These are phyloP conservation scores for Ectemnius continuus DNA, from an alignment of 2,888 invertebrate species.

Conservation along the genomic window DNA sequence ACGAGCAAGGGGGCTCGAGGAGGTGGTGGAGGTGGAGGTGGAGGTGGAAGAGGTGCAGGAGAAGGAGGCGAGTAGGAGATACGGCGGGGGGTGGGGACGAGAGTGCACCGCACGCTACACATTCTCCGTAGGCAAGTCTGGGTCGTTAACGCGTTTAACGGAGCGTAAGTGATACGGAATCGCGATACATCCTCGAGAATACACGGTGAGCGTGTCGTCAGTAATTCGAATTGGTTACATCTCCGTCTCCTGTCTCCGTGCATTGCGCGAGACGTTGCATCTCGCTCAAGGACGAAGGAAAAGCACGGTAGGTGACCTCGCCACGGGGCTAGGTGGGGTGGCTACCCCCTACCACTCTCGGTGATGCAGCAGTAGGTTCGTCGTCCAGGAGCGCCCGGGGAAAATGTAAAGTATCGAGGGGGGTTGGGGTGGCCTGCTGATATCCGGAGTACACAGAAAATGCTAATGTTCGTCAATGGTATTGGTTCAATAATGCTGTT, in stretches of 20 bases:
- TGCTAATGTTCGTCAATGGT: background rate
- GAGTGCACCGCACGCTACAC: slow-evolving; percentile 43
- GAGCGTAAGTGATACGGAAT: slow-evolving; percentile 62
- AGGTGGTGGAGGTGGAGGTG: slow-evolving; percentile 2
- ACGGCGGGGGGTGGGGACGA: slow-evolving; percentile 40
- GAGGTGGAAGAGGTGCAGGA: background rate
- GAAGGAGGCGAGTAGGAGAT: slow-evolving; percentile 26
- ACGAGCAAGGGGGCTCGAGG: too few species aligned
- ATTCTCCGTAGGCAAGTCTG: slow-evolving; percentile 53
- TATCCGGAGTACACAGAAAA: background rate
- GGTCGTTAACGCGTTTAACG: slow-evolving; percentile 70
- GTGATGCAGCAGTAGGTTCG: slow-evolving; percentile 27
- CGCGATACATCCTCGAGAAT: slow-evolving; percentile 56
- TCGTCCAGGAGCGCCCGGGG: slow-evolving; percentile 38
- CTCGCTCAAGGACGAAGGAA: slow-evolving; percentile 17
- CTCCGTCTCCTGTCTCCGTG: slow-evolving; percentile 15
- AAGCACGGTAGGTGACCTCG: slow-evolving; percentile 21
- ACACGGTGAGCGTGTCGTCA: slow-evolving; percentile 35
- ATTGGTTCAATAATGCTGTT: background rate
- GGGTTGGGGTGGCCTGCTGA: background rate
- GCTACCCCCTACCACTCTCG: background rate
- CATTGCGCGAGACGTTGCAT: slow-evolving; percentile 16
- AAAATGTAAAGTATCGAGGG: slow-evolving; percentile 36
- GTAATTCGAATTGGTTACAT: slow-evolving; percentile 49
- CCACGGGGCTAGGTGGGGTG: slow-evolving; percentile 15